These are phyloP conservation scores for Microtus montanus DNA, from an alignment of 2,113 vertebrate genomes.

Conservation along the genomic window DNA sequence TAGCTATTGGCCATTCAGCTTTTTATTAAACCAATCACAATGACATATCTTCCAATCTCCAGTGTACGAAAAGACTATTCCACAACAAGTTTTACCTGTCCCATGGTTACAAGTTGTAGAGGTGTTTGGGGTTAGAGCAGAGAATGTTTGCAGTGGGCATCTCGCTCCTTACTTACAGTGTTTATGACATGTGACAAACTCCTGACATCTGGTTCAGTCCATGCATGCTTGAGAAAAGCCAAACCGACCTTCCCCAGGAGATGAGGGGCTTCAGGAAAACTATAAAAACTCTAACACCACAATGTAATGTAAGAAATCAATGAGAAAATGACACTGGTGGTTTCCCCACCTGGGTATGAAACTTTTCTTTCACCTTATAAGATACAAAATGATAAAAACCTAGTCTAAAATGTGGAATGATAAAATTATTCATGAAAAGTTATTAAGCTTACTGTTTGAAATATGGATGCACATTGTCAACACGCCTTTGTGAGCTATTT, in stretches of 20 bases:
- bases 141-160: too few relatives aligned
- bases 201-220: neutral
- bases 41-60: too few relatives aligned
- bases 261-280: neutral
- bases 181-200: neutral
- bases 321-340: neutral
- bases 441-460: constrained; percentile 12
- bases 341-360: neutral
- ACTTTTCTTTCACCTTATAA: neutral
- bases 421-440: constrained; percentile 25
- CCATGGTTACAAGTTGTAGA: neutral
- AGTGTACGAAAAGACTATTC: too few relatives aligned
- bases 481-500: neutral
- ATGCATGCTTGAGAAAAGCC: neutral
- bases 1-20: too few relatives aligned
- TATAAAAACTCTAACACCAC: neutral
- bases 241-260: neutral
- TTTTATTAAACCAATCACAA: too few relatives aligned
- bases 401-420: neutral
- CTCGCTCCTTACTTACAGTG: neutral
- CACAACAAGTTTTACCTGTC: neutral
- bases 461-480: neutral
- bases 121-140: neutral
- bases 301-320: neutral
- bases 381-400: constrained; percentile 1